Evolutionary conservation across 2,797 vertebrate species (phyloP).

Genomic region (Thunnus albacares): DNA sequence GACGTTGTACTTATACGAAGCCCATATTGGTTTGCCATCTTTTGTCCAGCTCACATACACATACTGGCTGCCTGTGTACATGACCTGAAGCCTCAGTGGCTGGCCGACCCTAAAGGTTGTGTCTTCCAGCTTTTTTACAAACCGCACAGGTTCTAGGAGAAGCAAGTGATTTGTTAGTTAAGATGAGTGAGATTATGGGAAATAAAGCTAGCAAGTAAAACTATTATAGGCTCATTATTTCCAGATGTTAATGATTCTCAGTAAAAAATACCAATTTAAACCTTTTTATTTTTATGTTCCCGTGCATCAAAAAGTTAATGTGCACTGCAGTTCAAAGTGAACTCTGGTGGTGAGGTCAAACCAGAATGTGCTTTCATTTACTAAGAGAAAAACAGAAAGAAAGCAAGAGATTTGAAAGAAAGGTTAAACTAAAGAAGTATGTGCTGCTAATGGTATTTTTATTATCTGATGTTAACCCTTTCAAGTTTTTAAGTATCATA

Average conservation of each 20-base stretch:
- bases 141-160: constrained; percentile 80
- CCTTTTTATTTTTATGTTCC: too few species aligned
- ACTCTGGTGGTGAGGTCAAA: too few species aligned
- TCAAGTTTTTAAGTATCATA: too few species aligned
- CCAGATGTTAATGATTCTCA: background rate
- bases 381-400: too few species aligned
- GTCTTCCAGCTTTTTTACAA: constrained; percentile 91
- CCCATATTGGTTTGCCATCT: constrained; percentile 84
- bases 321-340: too few species aligned
- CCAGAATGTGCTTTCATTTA: too few species aligned
- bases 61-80: constrained; percentile 88
- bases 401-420: too few species aligned
- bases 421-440: too few species aligned
- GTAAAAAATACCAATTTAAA: background rate
- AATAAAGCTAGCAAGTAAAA: background rate
- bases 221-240: background rate
- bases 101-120: constrained; percentile 88
- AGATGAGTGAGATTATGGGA: background rate
- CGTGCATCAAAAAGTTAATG: too few species aligned
- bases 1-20: constrained; percentile 89
- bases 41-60: constrained; percentile 92
- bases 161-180: constrained; percentile 55
- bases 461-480: too few species aligned
- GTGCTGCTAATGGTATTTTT: too few species aligned
- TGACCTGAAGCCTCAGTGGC: constrained; percentile 89